phyloP scores from a whole-genome alignment of 2,113 vertebrate genomes.

The Hydrolagus affinis region DNA sequence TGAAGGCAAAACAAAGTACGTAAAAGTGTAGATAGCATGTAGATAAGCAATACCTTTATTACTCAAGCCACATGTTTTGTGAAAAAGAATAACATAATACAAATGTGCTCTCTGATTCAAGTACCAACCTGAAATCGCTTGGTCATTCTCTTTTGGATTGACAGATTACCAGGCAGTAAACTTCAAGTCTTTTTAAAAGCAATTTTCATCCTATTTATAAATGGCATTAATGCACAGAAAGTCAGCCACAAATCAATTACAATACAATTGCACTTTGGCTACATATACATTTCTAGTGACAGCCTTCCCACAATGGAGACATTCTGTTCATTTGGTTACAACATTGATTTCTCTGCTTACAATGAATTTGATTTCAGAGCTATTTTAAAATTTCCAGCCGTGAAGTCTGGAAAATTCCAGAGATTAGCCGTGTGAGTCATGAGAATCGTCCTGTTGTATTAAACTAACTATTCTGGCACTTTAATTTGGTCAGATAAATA shows the following conservation, averaged over 20 bases:
- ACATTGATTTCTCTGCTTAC: constrained; percentile 16
- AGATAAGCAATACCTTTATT: neutral
- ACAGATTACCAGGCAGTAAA: constrained; percentile 10
- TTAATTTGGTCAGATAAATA: neutral
- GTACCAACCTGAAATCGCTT: neutral
- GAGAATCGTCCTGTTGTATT: neutral
- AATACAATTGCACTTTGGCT: constrained; percentile 26
- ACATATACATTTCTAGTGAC: constrained; percentile 27
- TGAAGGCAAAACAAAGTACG: neutral
- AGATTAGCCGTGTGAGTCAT: constrained; percentile 9
- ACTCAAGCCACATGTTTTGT: neutral
- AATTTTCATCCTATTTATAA: constrained; percentile 20
- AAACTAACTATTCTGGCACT: no score
- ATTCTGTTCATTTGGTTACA: constrained; percentile 24
- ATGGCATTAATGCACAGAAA: constrained; percentile 2
- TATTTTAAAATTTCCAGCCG: constrained; percentile 12
- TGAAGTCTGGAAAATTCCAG: neutral
- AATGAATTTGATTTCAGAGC: constrained; percentile 15
- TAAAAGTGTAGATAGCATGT: neutral
- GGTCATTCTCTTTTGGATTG: neutral
- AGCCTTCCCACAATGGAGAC: neutral
- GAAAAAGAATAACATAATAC: neutral
- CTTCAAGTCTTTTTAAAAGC: constrained; percentile 11
- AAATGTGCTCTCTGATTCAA: neutral
- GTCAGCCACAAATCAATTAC: constrained; percentile 27